These are phyloP conservation scores for Lasioglossum marginatum DNA, from an alignment of 2,888 invertebrate genomes.

Conservation along the genomic window DNA sequence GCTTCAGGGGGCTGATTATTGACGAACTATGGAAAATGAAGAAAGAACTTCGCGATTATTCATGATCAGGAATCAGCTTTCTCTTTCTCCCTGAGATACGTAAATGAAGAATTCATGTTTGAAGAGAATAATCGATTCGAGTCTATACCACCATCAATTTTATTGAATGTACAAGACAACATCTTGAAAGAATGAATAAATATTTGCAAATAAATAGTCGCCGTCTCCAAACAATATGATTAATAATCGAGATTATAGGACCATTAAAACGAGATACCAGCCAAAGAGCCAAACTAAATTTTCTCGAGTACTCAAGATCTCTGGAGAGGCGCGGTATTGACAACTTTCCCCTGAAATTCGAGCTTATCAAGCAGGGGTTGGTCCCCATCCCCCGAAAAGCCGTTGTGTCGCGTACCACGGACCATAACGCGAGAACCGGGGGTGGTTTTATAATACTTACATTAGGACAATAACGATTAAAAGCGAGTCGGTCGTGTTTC, in stretches of 20 bases:
- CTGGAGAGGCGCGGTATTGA: neutral
- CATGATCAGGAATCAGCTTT: neutral
- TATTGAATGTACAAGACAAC: neutral
- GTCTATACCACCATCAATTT: neutral
- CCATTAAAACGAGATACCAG: neutral
- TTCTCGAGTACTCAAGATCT: neutral
- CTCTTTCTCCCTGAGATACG: neutral
- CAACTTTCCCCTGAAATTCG: slow-evolving; percentile 64
- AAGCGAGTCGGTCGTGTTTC: slow-evolving; percentile 56
- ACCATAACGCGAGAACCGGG: slow-evolving; percentile 67
- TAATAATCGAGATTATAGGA: neutral
- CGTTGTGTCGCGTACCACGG: slow-evolving; percentile 56
- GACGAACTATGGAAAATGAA: neutral
- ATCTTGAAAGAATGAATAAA: neutral
- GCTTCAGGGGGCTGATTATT: neutral
- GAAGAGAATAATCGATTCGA: neutral
- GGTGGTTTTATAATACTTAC: slow-evolving; percentile 73
- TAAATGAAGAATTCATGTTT: neutral
- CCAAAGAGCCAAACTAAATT: neutral
- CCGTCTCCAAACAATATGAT: neutral
- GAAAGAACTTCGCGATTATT: neutral
- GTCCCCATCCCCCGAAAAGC: slow-evolving; percentile 45
- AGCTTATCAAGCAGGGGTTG: slow-evolving; percentile 65
- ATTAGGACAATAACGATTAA: slow-evolving; percentile 78
- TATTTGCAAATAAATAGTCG: neutral